phyloP scores from a whole-genome alignment of 2,797 vertebrate genomes.

The Spinus pinus region DNA sequence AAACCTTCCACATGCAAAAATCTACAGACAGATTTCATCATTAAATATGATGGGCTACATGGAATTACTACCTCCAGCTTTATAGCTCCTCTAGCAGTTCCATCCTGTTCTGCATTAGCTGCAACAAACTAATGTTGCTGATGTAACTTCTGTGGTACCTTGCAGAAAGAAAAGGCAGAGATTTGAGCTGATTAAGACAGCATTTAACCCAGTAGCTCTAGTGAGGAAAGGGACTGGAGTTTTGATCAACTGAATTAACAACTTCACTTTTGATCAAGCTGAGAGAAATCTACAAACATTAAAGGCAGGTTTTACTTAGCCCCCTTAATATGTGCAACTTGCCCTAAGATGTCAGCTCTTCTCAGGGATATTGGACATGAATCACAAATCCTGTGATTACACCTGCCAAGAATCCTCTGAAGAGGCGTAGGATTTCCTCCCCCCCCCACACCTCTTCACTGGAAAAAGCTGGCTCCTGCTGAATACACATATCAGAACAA shows the following conservation, averaged over 20 bases:
- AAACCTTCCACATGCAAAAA: not conserved
- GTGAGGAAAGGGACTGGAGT: not conserved
- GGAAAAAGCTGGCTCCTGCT: not conserved
- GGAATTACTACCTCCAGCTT: not conserved
- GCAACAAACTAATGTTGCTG: not conserved
- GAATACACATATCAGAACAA: conserved; percentile 14
- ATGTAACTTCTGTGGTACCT: not conserved
- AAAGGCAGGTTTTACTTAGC: conserved; percentile 22
- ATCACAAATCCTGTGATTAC: conserved; percentile 53
- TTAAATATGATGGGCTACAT: not conserved
- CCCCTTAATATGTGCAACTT: conserved; percentile 11
- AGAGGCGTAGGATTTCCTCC: not conserved
- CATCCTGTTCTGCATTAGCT: not conserved
- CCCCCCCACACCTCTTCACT: not conserved
- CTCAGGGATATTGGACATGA: conserved; percentile 12
- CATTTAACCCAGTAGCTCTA: not conserved
- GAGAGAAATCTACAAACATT: conserved; percentile 7
- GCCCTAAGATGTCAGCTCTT: conserved; percentile 23
- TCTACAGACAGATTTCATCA: not conserved
- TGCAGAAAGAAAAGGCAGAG: not conserved
- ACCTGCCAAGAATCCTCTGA: conserved; percentile 10
- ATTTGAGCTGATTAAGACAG: not conserved
- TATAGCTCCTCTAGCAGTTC: not conserved
- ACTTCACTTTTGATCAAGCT: conserved; percentile 4
- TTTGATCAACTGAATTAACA: conserved; percentile 42